A percentile compares a stretch with the other conserved stretches of the same genome.
These are phyloP conservation scores for Peromyscus nudipes DNA, from an alignment of 2,797 vertebrate genomes.

Conservation along the genomic window DNA sequence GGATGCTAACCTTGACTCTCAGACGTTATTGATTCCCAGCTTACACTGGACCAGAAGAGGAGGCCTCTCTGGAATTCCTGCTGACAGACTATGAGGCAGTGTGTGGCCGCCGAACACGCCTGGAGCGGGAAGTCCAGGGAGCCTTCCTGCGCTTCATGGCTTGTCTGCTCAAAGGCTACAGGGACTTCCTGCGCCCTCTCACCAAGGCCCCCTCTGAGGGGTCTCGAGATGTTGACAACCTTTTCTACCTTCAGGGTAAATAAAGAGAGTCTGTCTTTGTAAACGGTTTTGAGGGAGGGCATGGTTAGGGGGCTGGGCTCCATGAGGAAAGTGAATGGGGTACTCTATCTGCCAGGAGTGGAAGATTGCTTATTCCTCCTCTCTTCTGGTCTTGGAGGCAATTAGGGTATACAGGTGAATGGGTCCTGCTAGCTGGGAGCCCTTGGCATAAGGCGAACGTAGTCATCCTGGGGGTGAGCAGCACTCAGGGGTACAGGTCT, in stretches of 20 bases:
- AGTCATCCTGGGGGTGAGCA: not conserved
- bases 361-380: not conserved
- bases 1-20: slow-evolving; percentile 1
- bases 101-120: slow-evolving; percentile 93
- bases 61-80: slow-evolving; percentile 94
- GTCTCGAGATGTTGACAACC: slow-evolving; percentile 93
- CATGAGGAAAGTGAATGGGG: not conserved
- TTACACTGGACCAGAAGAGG: slow-evolving; percentile 94
- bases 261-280: slow-evolving; percentile 73
- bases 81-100: slow-evolving; percentile 95
- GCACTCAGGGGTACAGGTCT: not conserved
- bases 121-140: slow-evolving; percentile 96
- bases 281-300: not conserved
- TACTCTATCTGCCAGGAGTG: no score
- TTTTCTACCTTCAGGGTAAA: slow-evolving; percentile 95
- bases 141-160: slow-evolving; percentile 97
- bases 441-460: not conserved
- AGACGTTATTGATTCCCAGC: slow-evolving; percentile 86
- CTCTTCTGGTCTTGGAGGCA: not conserved
- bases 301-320: not conserved
- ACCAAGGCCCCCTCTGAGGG: slow-evolving; percentile 92
- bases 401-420: not conserved
- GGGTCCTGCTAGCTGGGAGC: not conserved
- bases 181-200: slow-evolving; percentile 94
- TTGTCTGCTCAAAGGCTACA: slow-evolving; percentile 93